Conservation (phyloP, 2,888 invertebrate genomes). For the Drosophila greeni region DNA sequence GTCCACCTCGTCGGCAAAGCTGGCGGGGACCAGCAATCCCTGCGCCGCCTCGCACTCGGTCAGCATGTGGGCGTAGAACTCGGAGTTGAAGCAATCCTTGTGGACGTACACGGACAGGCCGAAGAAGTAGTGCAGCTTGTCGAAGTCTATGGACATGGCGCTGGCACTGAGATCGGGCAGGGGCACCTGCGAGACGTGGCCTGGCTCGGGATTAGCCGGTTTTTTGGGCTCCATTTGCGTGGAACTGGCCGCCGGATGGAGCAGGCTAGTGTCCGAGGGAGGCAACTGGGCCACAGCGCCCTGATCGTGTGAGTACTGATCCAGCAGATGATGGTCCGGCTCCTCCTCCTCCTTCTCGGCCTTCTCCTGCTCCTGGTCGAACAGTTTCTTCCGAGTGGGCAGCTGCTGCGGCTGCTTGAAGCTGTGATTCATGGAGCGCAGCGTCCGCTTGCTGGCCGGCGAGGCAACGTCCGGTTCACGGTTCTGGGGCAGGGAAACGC, state of each 20-base stretch:
- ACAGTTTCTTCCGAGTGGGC: slow-evolving; percentile 74
- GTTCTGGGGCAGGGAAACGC: slow-evolving; percentile 69
- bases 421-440: slow-evolving; percentile 78
- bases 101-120: slow-evolving; percentile 77
- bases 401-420: slow-evolving; percentile 75
- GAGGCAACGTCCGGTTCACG: slow-evolving; percentile 80
- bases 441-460: slow-evolving; percentile 81
- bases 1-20: slow-evolving; percentile 82
- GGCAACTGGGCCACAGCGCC: slow-evolving; percentile 65
- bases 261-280: slow-evolving; percentile 60
- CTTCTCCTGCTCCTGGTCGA: slow-evolving; percentile 22
- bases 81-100: slow-evolving; percentile 79
- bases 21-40: slow-evolving; percentile 80
- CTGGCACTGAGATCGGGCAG: slow-evolving; percentile 64
- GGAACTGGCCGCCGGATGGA: slow-evolving; percentile 58
- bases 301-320: slow-evolving; percentile 75
- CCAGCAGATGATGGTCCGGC: slow-evolving; percentile 63
- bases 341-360: slow-evolving; percentile 10
- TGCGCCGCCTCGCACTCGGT: slow-evolving; percentile 81
- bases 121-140: slow-evolving; percentile 74
- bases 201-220: neutral
- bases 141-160: slow-evolving; percentile 74
- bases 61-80: slow-evolving; percentile 77
- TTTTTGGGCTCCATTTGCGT: slow-evolving; percentile 51
- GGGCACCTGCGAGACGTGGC: neutral